These are phyloP conservation scores for Physocephala rufipes DNA, from an alignment of 2,888 invertebrate species.

Conservation along the genomic window DNA sequence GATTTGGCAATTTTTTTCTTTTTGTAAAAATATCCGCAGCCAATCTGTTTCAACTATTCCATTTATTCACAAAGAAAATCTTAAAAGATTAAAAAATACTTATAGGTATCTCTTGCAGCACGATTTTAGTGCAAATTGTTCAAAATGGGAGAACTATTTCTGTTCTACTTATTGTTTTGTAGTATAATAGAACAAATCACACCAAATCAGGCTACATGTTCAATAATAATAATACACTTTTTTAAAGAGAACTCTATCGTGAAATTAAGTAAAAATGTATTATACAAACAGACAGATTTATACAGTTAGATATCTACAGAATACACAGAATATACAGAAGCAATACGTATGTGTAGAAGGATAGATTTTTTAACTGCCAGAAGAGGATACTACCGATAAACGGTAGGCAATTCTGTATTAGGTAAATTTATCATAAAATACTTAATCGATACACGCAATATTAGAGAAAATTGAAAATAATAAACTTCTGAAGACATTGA, in stretches of 20 bases:
- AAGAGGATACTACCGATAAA: constrained; percentile 52
- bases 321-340: background rate
- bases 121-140: constrained; percentile 47
- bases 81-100: background rate
- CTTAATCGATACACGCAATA: background rate
- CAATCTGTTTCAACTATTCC: constrained; percentile 21
- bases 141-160: constrained; percentile 11
- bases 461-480: background rate
- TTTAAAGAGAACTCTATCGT: no score
- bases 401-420: constrained; percentile 64
- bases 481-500: background rate
- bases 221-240: no score
- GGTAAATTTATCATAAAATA: constrained; percentile 53
- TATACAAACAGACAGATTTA: constrained; percentile 5
- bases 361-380: no score
- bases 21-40: background rate
- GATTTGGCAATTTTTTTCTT: background rate
- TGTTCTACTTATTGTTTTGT: background rate
- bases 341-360: background rate
- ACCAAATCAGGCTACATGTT: constrained; percentile 43
- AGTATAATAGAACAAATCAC: constrained; percentile 40
- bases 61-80: constrained; percentile 35
- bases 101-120: constrained; percentile 38
- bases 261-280: no score
- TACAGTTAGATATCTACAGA: no score